Base-by-base conservation (phyloP, 2,113 vertebrate species). In the Pseudorectes ferrugineus region DNA sequence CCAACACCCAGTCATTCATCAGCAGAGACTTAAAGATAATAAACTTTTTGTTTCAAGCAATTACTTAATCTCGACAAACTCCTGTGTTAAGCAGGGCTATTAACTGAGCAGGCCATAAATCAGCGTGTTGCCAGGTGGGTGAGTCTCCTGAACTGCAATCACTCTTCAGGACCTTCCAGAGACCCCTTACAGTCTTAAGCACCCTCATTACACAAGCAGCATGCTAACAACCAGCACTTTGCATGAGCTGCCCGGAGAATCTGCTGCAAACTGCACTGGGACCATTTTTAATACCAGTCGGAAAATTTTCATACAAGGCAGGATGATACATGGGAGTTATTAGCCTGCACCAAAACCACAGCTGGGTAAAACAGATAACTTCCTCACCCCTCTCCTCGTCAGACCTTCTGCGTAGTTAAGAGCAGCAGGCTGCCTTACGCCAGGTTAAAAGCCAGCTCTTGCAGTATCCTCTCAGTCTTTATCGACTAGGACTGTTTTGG, bases 11-110 rank as follows among this genome's bases (percentile, higher is more conserved):
- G 96, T 97, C 98, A 98, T 96, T 99, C 98, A 98, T 99, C 98
- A 98, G 94, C 35, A 68, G 91, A 95, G 96, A 98, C 91, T 97
- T 98, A 97, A 97, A 98, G 97, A 98, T 98, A 98, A 98, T 98
- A 97, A 97, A 97, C 96, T 96, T 99, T 97, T 98, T 97, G 98
- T 99, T 97, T 98, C 97, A 99, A 97, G 98, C 98, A 98, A 99
- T 99, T 98, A 98, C 97, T 98, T 97, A 98, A 98, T 98, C 98
- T 99, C 97, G 97, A 98, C 98, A 98, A 98, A 98, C 97, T 98
- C 98, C 97, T 96, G 97, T 97, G 98, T 98, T 97, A 97, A 97
- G 98, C 97, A 98, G 97, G 89, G 96, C 98, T 97, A 98, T 99
- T 99, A 99, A 98, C 93, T 58, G 94, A 97, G 95, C 95, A 83